Percentiles rank a stretch among this genome's conserved stretches.
These are phyloP conservation scores for Rhinatrema bivittatum DNA, from an alignment of 2,797 vertebrate species.

Conservation along the genomic window DNA sequence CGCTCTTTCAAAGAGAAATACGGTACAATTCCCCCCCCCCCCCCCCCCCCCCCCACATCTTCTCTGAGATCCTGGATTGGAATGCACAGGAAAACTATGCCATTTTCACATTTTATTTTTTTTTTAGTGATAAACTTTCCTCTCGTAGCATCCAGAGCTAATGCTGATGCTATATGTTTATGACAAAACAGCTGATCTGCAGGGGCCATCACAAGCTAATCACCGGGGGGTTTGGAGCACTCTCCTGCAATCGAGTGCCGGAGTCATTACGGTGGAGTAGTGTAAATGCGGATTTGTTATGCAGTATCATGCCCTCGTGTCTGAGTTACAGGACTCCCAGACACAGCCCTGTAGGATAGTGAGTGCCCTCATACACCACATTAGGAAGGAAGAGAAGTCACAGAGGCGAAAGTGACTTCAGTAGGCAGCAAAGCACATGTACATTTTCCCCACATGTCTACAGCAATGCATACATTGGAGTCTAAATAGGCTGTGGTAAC, in stretches of 20 bases:
- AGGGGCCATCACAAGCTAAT: slow-evolving; percentile 25
- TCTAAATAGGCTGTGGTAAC: no score
- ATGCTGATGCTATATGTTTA: slow-evolving; percentile 9
- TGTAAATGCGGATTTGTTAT: background rate
- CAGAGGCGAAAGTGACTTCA: background rate
- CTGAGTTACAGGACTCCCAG: background rate
- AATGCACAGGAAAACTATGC: no score
- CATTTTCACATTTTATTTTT: background rate
- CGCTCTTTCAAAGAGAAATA: no score
- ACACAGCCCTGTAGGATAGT: no score
- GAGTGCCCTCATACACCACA: no score
- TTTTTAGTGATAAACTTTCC: background rate
- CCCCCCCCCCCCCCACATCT: no score
- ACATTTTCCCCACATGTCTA: no score
- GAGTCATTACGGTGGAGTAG: background rate
- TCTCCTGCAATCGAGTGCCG: slow-evolving; percentile 1
- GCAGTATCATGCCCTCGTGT: rapidly evolving
- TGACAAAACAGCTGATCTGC: slow-evolving; percentile 28
- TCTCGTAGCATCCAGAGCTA: slow-evolving; percentile 1
- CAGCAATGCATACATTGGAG: no score
- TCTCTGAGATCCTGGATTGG: no score
- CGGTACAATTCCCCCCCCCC: no score
- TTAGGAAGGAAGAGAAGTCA: background rate
- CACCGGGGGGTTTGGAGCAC: slow-evolving; percentile 7
- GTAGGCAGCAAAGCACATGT: background rate